Base-by-base conservation (phyloP, 1,140 invertebrate genomes). In the Berghia stephanieae region DNA sequence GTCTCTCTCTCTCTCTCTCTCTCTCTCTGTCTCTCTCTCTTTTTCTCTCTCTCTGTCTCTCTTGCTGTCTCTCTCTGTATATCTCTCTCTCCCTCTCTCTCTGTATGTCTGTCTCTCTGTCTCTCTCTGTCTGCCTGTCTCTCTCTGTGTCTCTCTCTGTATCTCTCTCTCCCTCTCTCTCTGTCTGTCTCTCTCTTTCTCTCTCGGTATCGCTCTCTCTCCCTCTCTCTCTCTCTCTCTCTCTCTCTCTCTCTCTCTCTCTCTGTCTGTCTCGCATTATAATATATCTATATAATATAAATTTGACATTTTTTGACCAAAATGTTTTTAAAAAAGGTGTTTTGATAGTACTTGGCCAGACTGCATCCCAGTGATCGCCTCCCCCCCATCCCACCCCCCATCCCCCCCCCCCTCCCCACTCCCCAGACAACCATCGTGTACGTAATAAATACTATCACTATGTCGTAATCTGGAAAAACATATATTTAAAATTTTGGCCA, bases 41-140 rank as follows among this genome's bases (percentile, higher is more conserved):
- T 44, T 27, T 24, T 44, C 16, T 44, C 42, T 44, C 42, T 44
- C 13, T 27, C 42, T 44, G 10, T n/a, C 73, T 10, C 55, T 40
- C 73, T 38, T n/a, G 21, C 73, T 42, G 34, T 63, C 73, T 63
- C 73, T 63, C 73, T 40, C 73, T 24, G 55, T 40, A 44, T 40
- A 21, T 24, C 73, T 42, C 57, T 42, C 73, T 42, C 57, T 38
- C 73, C 24, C 49, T 38, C 73, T 42, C 27, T 16, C 52, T 63
- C 24, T 40, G 55, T 21, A 27, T 10, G 13, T 72, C 40, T 44
- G 5, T 46, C 69, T 72, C n/a, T 27, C 69, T 72, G n/a, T 27
- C 21, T 72, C 69, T 18, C 43, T 72, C 69, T 27, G 24, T 27
- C 38, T 72, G n/a, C 49, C 69, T 49, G n/a, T 72, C 40, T 27